phyloP scores from a whole-genome alignment of 2,888 invertebrate genomes.

The Hololepta plana region DNA sequence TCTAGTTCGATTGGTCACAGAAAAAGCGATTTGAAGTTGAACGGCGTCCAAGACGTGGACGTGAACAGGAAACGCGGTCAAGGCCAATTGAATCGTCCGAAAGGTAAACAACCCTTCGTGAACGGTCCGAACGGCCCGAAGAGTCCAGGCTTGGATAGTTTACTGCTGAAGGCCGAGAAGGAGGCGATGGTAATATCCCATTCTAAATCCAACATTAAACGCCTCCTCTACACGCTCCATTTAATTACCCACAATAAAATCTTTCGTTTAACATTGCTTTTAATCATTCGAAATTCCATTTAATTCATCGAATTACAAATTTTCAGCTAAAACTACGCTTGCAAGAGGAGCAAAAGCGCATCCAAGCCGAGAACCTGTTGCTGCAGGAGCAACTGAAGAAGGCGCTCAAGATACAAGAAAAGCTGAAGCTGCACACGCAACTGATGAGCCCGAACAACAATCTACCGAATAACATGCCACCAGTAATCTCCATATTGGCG shows the following conservation, averaged over 20 bases:
- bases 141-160: no score
- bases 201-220: no score
- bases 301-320: constrained; percentile 4
- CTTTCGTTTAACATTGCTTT: no score
- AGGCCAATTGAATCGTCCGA: constrained; percentile 10
- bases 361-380: constrained; percentile 23
- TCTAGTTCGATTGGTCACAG: no score
- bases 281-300: neutral
- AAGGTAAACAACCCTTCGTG: no score
- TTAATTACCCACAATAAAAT: no score
- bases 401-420: constrained; percentile 23
- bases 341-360: constrained; percentile 23
- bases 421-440: constrained; percentile 24
- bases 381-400: constrained; percentile 24
- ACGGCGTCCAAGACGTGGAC: constrained; percentile 7
- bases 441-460: no score
- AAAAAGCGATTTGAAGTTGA: constrained; percentile 5
- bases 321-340: constrained; percentile 23
- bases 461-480: no score
- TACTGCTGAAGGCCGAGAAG: constrained; percentile 35
- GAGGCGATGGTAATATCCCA: constrained; percentile 43
- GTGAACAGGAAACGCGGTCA: constrained; percentile 8
- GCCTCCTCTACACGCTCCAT: no score
- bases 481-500: no score
- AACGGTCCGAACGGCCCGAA: no score